Evolutionary conservation across 2,113 vertebrate species (phyloP).

Genomic region (Lates calcarifer): DNA sequence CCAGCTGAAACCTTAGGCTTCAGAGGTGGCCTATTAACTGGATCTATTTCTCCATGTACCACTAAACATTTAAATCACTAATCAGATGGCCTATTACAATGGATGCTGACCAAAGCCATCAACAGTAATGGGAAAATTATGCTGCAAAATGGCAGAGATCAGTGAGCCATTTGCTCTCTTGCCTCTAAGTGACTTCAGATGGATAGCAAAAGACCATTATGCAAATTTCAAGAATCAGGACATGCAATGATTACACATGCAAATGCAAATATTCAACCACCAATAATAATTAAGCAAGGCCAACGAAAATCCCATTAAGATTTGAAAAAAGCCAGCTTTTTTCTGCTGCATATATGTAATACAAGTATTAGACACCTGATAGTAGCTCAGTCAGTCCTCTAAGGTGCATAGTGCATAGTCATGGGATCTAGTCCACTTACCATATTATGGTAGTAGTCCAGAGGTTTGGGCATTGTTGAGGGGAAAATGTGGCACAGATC

Average conservation of each 20-base stretch:
- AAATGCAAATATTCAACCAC: conserved; percentile 67
- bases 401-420: no score
- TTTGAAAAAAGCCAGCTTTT: conserved; percentile 1
- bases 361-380: background rate
- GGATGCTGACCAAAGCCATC: conserved; percentile 72
- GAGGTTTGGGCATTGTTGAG: no score
- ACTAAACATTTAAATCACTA: conserved; percentile 83
- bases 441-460: no score
- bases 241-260: conserved; percentile 73
- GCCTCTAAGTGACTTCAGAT: conserved; percentile 72
- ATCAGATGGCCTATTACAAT: conserved; percentile 75
- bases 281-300: conserved; percentile 46
- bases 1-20: conserved; percentile 45
- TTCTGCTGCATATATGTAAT: background rate
- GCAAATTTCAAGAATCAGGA: conserved; percentile 76
- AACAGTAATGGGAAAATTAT: conserved; percentile 80
- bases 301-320: conserved; percentile 15
- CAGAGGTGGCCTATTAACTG: conserved; percentile 54
- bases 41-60: conserved; percentile 64
- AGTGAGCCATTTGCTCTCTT: conserved; percentile 59
- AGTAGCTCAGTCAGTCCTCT: background rate
- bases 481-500: no score
- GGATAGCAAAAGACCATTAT: conserved; percentile 72
- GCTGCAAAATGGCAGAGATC: conserved; percentile 59
- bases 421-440: no score